Conservation (phyloP, 2,888 invertebrate species). For the Pachymerium ferrugineum region DNA sequence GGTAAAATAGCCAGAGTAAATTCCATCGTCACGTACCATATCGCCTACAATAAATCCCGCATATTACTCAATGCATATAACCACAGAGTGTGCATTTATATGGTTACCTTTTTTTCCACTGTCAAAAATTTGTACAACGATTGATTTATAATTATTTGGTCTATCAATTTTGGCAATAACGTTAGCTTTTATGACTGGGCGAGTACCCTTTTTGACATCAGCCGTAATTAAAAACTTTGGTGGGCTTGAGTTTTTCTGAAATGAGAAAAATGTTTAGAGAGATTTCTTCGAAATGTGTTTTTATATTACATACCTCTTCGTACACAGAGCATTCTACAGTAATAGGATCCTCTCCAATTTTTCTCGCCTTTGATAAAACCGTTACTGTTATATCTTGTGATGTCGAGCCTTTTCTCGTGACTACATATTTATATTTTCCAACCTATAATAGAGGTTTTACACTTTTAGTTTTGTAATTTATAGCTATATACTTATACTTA, state of each 20-base stretch:
- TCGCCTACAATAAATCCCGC: neutral
- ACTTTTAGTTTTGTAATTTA: too few relatives aligned
- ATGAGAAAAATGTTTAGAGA: too few relatives aligned
- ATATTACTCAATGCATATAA: neutral
- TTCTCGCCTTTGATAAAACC: conserved; percentile 5
- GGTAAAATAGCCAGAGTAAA: conserved; percentile 1
- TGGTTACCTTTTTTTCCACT: conserved; percentile 39
- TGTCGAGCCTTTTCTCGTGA: neutral
- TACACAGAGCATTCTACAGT: neutral
- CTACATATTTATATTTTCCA: neutral
- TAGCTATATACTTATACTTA: too few relatives aligned
- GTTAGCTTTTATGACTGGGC: conserved; percentile 42
- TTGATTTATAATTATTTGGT: conserved; percentile 32
- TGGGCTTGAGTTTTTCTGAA: neutral
- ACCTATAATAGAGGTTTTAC: too few relatives aligned
- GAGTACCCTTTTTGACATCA: conserved; percentile 41
- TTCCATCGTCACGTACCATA: conserved; percentile 8
- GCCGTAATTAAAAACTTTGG: conserved; percentile 39
- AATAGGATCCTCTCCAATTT: neutral
- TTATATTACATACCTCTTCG: neutral
- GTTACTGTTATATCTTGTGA: conserved; percentile 25
- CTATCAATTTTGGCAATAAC: conserved; percentile 41
- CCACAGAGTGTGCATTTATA: neutral
- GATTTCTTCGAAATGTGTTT: too few relatives aligned
- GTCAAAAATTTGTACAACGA: conserved; percentile 37